phyloP scores from a whole-genome alignment of 2,888 invertebrate species.

The Agrochola macilenta region DNA sequence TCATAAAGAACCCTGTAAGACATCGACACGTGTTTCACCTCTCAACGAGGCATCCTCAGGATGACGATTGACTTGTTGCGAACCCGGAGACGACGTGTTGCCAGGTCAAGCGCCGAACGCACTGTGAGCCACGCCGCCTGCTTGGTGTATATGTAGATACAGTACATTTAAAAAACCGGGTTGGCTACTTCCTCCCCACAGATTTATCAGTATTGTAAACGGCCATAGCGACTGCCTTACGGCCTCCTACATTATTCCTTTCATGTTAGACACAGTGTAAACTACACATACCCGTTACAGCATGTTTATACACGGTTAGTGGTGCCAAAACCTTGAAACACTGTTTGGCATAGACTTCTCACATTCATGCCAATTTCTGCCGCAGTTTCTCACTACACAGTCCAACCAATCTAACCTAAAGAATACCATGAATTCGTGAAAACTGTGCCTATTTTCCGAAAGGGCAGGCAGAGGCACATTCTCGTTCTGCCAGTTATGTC shows the following conservation, averaged over 20 bases:
- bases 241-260: constrained; percentile 8
- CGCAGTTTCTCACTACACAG: constrained; percentile 4
- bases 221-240: too few relatives aligned
- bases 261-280: constrained; percentile 16
- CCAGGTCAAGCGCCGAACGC: too few relatives aligned
- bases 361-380: constrained; percentile 37
- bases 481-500: not conserved
- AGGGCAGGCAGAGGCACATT: not conserved
- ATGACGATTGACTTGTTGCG: too few relatives aligned
- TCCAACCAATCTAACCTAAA: not conserved
- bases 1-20: too few relatives aligned
- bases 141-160: not conserved
- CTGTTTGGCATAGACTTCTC: constrained; percentile 36
- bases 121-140: too few relatives aligned
- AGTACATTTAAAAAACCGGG: not conserved
- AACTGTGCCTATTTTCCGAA: too few relatives aligned
- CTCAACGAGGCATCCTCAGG: too few relatives aligned
- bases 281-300: not conserved
- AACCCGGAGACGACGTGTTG: too few relatives aligned
- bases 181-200: not conserved
- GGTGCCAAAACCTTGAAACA: constrained; percentile 49
- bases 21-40: too few relatives aligned
- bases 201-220: not conserved
- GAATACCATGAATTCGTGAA: not conserved
- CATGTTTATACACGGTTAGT: constrained; percentile 17